Base-by-base conservation (phyloP, 1,140 invertebrate genomes). In the Zaprionus davidi region DNA sequence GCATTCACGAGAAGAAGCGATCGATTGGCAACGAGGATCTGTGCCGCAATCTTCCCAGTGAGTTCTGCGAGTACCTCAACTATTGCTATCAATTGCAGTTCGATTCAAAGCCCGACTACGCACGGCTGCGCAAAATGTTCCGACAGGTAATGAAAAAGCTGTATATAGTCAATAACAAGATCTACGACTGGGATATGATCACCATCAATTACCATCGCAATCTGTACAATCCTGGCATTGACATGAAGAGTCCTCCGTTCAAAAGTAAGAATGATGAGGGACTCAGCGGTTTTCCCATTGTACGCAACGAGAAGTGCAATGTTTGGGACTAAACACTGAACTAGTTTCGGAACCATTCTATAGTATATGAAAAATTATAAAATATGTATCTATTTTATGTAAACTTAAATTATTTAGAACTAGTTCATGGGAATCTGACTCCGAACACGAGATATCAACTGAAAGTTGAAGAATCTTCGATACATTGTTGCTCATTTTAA, bases 151-250 rank as follows among this genome's bases (percentile, higher is more conserved):
- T 44, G 3, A 22, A 20, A 0, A 60, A 76, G 2, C 41, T 87
- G 3, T 99, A 99, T 93, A 98, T 99, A 93, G 97, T 98, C 93
- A 98, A 99, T 93, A 98, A 99, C 93, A 99, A 99, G 94, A 98
- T 97, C 76, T 99, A 99, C 94, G 99, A 99, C 93, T 99, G 99
- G 99, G 99, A 98, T 56, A 97, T 99, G 96, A 94, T 99, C 82
- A 98, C 99, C 91, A 98, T 99, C 93, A 98, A 97, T n/a, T 83
- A 79, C n/a, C 81, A 86, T 75, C 78, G 74, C 72, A 66, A 34
- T 15, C 83, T 81, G 11, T 9, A 2, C 0, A 87, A 87, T 68
- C 81, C 67, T 0, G 84, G 74, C 44, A 58, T 34, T 1, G 81
- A 68, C 0, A 34, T 15, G 13, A 20, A 38, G 0, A 65, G 58